Conservation (phyloP, 2,113 vertebrate genomes). For the Columbina picui region DNA sequence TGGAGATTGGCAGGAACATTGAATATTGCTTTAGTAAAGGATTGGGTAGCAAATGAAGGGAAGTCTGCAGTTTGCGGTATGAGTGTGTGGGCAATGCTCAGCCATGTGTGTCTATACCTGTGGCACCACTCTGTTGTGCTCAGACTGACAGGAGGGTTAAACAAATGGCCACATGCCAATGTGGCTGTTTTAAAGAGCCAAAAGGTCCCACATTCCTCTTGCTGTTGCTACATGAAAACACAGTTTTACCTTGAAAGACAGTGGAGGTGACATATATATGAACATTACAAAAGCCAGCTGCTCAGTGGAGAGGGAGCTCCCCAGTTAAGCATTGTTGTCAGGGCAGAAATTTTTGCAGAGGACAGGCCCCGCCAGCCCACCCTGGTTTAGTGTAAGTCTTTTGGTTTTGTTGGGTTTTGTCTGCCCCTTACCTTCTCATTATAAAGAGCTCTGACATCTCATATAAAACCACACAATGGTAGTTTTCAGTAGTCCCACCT, state of each 20-base stretch:
- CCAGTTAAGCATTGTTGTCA: not conserved
- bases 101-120: not conserved
- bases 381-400: constrained; percentile 46
- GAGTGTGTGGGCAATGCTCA: rapidly evolving
- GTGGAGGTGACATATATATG: not conserved
- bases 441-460: constrained; percentile 24
- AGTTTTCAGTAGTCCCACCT: constrained; percentile 45
- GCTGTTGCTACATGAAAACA: not conserved
- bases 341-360: not conserved
- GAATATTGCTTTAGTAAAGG: not conserved
- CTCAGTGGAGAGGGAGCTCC: not conserved
- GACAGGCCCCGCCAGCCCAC: not conserved
- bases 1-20: not conserved
- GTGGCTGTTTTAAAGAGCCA: not conserved
- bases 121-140: not conserved
- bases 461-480: not conserved
- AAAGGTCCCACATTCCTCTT: not conserved
- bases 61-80: not conserved
- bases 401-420: constrained; percentile 14
- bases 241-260: not conserved
- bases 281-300: not conserved
- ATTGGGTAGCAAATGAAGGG: not conserved
- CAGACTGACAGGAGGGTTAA: not conserved
- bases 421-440: constrained; percentile 29
- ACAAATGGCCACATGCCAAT: not conserved